A percentile compares a stretch with the other conserved stretches of the same genome.
Conservation (phyloP, 2,113 vertebrate species). For the Sinocyclocheilus rhinocerous region DNA sequence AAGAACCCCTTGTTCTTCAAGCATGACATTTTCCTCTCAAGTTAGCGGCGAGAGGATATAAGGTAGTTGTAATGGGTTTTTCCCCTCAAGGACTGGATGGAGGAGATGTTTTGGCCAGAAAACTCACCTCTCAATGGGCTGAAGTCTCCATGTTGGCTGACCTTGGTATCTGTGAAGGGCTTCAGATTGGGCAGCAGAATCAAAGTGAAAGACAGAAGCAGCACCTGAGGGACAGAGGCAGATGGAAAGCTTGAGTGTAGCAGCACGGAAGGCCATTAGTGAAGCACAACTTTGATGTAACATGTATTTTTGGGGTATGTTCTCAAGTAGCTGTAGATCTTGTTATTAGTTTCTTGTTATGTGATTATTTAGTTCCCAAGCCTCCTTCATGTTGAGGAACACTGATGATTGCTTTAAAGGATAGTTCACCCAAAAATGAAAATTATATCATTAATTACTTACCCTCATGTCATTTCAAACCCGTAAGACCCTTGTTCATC, state of each 20-base stretch:
- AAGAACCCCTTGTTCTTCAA: constrained; percentile 18
- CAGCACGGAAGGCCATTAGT: not conserved
- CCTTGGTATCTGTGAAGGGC: constrained; percentile 81
- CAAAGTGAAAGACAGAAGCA: constrained; percentile 88
- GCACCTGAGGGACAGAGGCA: constrained; percentile 76
- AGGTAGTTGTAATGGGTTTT: not conserved
- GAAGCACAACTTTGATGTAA: not conserved
- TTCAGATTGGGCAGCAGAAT: constrained; percentile 90
- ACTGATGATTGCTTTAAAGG: not conserved
- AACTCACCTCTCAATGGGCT: constrained; percentile 85
- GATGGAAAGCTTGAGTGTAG: not conserved
- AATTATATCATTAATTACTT: too few relatives aligned
- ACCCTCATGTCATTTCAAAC: too few relatives aligned
- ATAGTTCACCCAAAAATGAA: too few relatives aligned
- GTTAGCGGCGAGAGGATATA: constrained; percentile 47
- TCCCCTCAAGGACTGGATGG: not conserved
- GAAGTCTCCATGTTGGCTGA: constrained; percentile 81
- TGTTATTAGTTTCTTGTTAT: not conserved
- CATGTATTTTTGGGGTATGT: not conserved
- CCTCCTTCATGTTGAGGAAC: not conserved
- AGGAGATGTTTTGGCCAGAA: constrained; percentile 2
- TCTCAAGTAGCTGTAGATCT: not conserved
- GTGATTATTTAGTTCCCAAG: not conserved
- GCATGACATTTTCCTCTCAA: constrained; percentile 23
- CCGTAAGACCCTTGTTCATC: too few relatives aligned